phyloP scores from a whole-genome alignment of 2,113 vertebrate species.

The Psilopsiagon aymara region DNA sequence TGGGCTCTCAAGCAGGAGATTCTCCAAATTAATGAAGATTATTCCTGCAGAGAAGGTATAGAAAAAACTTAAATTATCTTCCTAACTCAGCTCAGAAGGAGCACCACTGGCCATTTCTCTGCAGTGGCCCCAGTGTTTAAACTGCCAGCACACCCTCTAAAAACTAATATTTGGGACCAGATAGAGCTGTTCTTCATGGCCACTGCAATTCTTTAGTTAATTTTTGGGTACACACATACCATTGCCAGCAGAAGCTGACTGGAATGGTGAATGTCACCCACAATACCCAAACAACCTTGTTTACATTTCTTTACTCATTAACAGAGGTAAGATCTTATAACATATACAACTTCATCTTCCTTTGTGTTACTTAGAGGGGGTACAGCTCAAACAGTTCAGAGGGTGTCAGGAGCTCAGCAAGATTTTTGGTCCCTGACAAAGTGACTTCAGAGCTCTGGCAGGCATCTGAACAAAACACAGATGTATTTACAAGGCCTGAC shows the following conservation, averaged over 20 bases:
- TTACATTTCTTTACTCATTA: constrained; percentile 71
- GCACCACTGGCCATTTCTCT: neutral
- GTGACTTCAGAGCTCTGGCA: neutral
- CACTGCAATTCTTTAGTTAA: neutral
- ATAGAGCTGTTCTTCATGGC: neutral
- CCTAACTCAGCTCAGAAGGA: neutral
- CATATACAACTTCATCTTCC: constrained; percentile 6
- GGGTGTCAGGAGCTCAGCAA: neutral
- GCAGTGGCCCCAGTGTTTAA: rapidly evolving
- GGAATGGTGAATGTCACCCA: constrained; percentile 1
- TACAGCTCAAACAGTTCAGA: neutral
- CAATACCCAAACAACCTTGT: constrained; percentile 11
- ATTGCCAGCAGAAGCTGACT: neutral
- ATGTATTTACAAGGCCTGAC: neutral
- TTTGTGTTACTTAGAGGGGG: neutral
- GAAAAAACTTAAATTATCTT: neutral
- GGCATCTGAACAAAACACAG: neutral
- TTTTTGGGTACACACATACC: neutral
- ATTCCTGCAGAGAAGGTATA: neutral
- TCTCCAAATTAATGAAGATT: neutral
- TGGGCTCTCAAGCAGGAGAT: neutral
- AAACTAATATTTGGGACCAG: neutral
- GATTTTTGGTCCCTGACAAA: neutral
- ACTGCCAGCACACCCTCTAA: neutral
- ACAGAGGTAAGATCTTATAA: constrained; percentile 27